Base-by-base conservation (phyloP, 2,888 invertebrate species). In the Cephus nigrinus region DNA sequence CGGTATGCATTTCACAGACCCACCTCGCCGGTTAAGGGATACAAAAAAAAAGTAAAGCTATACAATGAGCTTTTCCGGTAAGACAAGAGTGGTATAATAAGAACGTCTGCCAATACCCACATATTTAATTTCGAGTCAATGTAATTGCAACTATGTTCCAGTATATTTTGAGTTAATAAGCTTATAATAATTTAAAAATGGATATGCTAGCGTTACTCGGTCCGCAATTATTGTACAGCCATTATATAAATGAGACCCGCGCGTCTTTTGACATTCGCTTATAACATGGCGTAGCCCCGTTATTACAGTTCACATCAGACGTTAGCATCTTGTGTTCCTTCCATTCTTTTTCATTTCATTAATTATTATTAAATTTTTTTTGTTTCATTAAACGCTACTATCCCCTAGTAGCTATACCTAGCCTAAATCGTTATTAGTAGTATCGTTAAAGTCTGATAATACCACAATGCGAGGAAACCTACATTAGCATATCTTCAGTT, bases 391-490 rank as follows among this genome's bases (percentile, higher is more conserved):
- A 71, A 32, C 12, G 80, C 84, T 84, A 83, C 82, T 84, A 83
- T 81, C 76, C 76, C 75, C 84, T 87, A 87, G 81, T 84, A 84
- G 82, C 84, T 84, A 83, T 80, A 77, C 80, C 86, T 88, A 87
- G 78, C 84, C 84, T 87, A 86, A 76, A 82, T 87, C 35, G 84
- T 86, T 84, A 80, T 82, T 88, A 86, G 82, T 85, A 84, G 75
- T 83, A 83, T 81, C 80, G 75, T 83, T 84, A 83, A 86, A 33
- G 84, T 84, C 84, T 84, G 85, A 84, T 84, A 86, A 84, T 85
- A 86, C 83, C 83, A 83, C 84, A 84, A 87, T 86, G 85, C 88
- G 85, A 85, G 86, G 83, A 87, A 81, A 84, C 86, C 87, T 87
- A 88, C 84, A 77, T 83, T 86, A 88, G 84, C 84, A 84, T 88